Conservation (phyloP, 1,140 invertebrate species). For the Hirudo medicinalis region DNA sequence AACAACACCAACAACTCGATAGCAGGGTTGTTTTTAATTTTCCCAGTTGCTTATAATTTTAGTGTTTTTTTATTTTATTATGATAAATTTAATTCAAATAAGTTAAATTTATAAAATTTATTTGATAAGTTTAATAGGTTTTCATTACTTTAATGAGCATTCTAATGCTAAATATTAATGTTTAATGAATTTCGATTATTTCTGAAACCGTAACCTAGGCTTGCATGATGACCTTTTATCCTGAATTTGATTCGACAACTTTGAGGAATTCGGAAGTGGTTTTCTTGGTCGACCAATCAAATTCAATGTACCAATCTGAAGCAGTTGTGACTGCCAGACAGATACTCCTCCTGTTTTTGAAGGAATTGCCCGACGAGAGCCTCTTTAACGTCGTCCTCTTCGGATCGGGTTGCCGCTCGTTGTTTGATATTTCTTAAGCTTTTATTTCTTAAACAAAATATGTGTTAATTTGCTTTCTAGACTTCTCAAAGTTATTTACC, state of each 20-base stretch:
- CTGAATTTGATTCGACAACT: slow-evolving; percentile 36
- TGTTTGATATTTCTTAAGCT: too few species aligned
- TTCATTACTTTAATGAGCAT: too few species aligned
- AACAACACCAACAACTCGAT: slow-evolving; percentile 28
- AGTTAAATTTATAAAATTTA: too few species aligned
- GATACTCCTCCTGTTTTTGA: slow-evolving; percentile 29
- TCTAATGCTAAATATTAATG: too few species aligned
- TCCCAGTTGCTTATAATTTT: not conserved
- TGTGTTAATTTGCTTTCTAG: not conserved
- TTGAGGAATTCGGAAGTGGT: slow-evolving; percentile 27
- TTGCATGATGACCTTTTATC: slow-evolving; percentile 41
- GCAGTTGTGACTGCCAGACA: slow-evolving; percentile 24
- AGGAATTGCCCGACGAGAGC: slow-evolving; percentile 25
- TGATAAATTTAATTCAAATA: too few species aligned
- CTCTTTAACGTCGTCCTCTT: slow-evolving; percentile 36
- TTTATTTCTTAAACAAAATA: too few species aligned
- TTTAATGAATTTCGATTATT: not conserved
- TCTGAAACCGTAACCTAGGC: slow-evolving; percentile 32
- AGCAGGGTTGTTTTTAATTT: slow-evolving; percentile 28
- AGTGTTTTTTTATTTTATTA: not conserved
- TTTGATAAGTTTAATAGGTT: too few species aligned
- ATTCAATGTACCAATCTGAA: slow-evolving; percentile 32
- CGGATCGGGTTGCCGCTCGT: slow-evolving; percentile 31
- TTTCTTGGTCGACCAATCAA: slow-evolving; percentile 35
- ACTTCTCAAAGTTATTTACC: slow-evolving; percentile 27